A percentile compares a stretch with the other conserved stretches of the same genome.
Conservation (phyloP, 2,888 invertebrate genomes). For the Chrysodeixis includens region DNA sequence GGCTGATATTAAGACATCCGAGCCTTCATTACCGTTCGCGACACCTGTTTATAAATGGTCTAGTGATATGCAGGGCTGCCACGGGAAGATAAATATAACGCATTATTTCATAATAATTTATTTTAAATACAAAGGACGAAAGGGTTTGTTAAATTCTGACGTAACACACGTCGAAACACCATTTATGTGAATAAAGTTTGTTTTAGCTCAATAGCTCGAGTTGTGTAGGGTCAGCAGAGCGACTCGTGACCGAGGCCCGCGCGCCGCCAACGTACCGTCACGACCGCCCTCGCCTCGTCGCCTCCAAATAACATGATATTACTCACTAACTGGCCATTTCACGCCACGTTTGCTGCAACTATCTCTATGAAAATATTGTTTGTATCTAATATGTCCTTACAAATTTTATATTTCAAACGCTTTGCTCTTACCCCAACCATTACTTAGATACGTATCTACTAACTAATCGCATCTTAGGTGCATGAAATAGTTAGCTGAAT, state of each 20-base stretch:
- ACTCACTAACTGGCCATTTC: constrained; percentile 88
- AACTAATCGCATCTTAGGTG: constrained; percentile 38
- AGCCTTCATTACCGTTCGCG: constrained; percentile 68
- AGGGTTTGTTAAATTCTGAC: constrained; percentile 14
- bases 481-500: constrained; percentile 31
- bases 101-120: neutral
- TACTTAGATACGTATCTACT: constrained; percentile 46
- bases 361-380: constrained; percentile 65
- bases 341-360: constrained; percentile 79
- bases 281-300: constrained; percentile 82
- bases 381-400: constrained; percentile 55
- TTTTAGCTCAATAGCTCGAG: constrained; percentile 61
- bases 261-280: constrained; percentile 75
- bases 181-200: constrained; percentile 58
- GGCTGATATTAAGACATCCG: constrained; percentile 77
- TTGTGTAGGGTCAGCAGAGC: constrained; percentile 83
- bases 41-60: constrained; percentile 65
- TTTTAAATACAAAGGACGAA: constrained; percentile 8
- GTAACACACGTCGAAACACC: constrained; percentile 44
- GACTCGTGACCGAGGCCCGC: constrained; percentile 83
- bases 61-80: constrained; percentile 56
- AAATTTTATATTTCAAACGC: constrained; percentile 49
- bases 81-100: constrained; percentile 14
- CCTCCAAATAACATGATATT: constrained; percentile 86
- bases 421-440: constrained; percentile 40